Evolutionary conservation across 2,888 invertebrate genomes (phyloP).

Genomic region (Nephrotoma flavescens): DNA sequence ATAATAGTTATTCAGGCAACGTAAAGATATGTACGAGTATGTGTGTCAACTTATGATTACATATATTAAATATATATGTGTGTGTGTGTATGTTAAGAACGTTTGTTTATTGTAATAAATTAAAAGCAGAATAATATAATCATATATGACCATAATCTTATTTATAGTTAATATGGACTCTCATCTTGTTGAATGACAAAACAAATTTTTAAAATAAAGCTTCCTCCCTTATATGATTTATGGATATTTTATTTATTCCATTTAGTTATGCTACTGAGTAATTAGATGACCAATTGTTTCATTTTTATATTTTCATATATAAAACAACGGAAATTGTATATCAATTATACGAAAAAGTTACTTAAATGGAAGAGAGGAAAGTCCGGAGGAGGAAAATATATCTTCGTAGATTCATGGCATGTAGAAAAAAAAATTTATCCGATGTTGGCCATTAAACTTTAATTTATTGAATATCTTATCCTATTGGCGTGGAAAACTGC

Average conservation of each 20-base stretch:
- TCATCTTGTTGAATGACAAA: background rate
- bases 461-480: too few species aligned
- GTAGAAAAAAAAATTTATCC: too few species aligned
- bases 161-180: background rate
- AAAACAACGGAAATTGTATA: too few species aligned
- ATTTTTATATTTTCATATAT: too few species aligned
- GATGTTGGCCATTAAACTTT: too few species aligned
- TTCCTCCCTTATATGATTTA: background rate
- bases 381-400: too few species aligned
- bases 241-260: background rate
- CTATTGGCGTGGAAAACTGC: too few species aligned
- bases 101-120: background rate
- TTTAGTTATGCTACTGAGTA: too few species aligned
- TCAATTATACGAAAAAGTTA: too few species aligned
- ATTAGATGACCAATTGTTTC: too few species aligned
- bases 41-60: background rate
- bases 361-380: too few species aligned
- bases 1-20: background rate
- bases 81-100: background rate
- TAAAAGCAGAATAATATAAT: background rate
- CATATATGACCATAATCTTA: background rate
- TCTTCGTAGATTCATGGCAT: too few species aligned
- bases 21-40: background rate
- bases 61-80: background rate
- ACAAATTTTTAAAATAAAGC: background rate